A percentile compares a stretch with the other conserved stretches of the same genome.
phyloP scores from a whole-genome alignment of 2,797 vertebrate species.

The Sebastes jordani region DNA sequence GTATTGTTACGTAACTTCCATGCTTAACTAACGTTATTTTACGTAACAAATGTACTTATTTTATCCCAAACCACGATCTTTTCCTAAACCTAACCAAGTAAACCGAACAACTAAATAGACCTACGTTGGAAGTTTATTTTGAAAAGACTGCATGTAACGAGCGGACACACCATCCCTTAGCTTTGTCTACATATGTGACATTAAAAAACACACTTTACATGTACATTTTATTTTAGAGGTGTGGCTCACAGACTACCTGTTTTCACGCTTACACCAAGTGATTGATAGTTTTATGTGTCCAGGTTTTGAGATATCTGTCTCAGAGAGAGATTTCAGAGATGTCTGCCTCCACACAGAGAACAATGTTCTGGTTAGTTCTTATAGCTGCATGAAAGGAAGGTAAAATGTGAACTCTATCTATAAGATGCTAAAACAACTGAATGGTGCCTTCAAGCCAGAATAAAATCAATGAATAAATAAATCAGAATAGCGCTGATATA shows the following conservation, averaged over 20 bases:
- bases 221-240: neutral
- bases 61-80: no score
- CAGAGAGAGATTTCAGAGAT: no score
- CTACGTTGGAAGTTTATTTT: no score
- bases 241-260: neutral
- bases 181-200: neutral
- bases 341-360: neutral
- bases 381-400: neutral
- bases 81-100: no score
- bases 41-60: accelerated
- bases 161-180: no score
- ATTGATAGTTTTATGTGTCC: neutral
- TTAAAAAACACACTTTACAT: neutral
- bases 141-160: no score
- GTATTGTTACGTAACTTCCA: no score
- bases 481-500: neutral
- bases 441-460: neutral
- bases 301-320: neutral
- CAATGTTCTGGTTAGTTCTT: neutral
- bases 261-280: neutral
- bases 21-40: no score
- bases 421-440: neutral
- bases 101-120: no score
- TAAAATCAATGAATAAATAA: neutral
- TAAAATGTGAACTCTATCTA: neutral